phyloP scores from a whole-genome alignment of 2,888 invertebrate genomes.

The Pollenia labialis region DNA sequence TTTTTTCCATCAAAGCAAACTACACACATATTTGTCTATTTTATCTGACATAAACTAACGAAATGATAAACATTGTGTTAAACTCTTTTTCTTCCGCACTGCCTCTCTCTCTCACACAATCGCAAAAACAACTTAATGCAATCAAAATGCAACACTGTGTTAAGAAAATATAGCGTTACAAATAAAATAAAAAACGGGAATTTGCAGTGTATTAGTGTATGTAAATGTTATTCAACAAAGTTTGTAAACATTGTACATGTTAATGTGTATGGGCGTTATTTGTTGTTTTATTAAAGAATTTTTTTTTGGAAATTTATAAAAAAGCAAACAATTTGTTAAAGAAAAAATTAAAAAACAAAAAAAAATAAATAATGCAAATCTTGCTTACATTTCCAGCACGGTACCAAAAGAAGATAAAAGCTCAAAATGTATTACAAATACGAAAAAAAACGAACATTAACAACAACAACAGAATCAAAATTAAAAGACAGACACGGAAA shows the following conservation, averaged over 20 bases:
- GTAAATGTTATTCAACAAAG: no score
- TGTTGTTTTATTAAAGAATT: neutral
- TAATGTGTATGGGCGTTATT: neutral
- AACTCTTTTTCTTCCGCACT: neutral
- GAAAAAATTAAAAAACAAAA: conserved; percentile 13
- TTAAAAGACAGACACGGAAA: conserved; percentile 56
- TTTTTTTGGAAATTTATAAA: conserved; percentile 12
- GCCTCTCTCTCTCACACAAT: neutral
- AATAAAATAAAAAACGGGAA: neutral
- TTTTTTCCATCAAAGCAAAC: conserved; percentile 58
- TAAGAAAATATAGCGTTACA: conserved; percentile 54
- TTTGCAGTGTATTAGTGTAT: neutral
- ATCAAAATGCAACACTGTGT: conserved; percentile 68
- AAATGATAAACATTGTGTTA: conserved; percentile 44
- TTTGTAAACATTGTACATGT: conserved; percentile 16
- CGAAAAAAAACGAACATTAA: conserved; percentile 7
- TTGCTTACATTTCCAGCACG: conserved; percentile 55
- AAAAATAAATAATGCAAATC: conserved; percentile 32
- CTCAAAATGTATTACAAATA: conserved; percentile 34
- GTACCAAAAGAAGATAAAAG: conserved; percentile 47
- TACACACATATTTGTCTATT: conserved; percentile 47
- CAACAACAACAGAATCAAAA: conserved; percentile 26
- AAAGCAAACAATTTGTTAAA: conserved; percentile 63
- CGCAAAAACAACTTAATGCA: conserved; percentile 37
- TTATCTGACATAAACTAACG: conserved; percentile 58